Percentiles rank a stretch among this genome's conserved stretches.
Conservation (phyloP, 1,140 invertebrate species). For the Conus betulinus region DNA sequence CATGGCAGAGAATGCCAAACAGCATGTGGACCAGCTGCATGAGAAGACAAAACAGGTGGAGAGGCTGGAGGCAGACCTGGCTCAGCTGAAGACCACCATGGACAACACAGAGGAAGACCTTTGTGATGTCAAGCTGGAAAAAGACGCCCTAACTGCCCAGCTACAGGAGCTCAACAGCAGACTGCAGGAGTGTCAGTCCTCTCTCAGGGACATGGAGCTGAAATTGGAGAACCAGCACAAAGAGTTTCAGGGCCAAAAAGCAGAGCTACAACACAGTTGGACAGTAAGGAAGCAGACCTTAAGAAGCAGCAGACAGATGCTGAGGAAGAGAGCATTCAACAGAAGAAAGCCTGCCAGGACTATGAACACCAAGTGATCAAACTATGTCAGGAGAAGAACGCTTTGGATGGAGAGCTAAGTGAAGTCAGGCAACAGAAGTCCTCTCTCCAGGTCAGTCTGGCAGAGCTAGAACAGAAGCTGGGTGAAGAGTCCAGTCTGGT, state of each 20-base stretch:
- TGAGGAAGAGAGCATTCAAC: not conserved
- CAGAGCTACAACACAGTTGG: conserved; percentile 26
- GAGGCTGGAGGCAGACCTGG: conserved; percentile 11
- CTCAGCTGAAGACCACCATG: conserved; percentile 7
- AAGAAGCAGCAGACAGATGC: not conserved
- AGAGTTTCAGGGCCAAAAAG: not conserved
- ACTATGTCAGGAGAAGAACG: conserved; percentile 30
- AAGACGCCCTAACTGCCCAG: conserved; percentile 19
- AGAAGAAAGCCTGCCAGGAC: not conserved
- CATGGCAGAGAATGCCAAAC: not conserved
- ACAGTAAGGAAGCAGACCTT: conserved; percentile 14
- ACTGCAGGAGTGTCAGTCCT: conserved; percentile 5
- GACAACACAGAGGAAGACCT: conserved; percentile 15
- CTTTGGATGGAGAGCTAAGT: conserved; percentile 25
- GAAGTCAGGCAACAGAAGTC: conserved; percentile 2
- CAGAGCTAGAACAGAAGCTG: conserved; percentile 35
- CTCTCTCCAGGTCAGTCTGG: not conserved
- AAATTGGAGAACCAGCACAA: conserved; percentile 17
- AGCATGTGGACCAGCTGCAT: conserved; percentile 12
- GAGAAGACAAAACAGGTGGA: conserved; percentile 13
- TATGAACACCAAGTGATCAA: conserved; percentile 28
- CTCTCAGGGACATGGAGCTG: conserved; percentile 16
- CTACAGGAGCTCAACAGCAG: not conserved
- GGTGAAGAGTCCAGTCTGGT: conserved; percentile 29
- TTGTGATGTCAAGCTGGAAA: conserved; percentile 6